Base-by-base conservation (phyloP, 1,140 invertebrate species). In the Drosophila ogumai region DNA sequence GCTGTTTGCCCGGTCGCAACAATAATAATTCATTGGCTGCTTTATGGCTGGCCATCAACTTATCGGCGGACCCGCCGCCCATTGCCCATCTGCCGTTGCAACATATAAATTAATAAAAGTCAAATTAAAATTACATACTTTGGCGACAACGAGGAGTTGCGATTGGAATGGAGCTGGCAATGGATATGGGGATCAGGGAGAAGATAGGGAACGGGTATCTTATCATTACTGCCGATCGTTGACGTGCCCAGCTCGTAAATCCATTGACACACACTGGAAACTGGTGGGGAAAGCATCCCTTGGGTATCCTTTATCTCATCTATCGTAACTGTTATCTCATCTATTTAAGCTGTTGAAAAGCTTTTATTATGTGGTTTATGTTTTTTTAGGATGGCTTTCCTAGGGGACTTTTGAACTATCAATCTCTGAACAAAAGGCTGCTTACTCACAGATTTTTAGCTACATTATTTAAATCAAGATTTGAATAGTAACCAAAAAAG, bases 21-120 rank as follows among this genome's bases (percentile, higher is more conserved):
- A 79, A 90, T 65, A 78, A 90, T 90, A 90, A 84, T 88, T 88
- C 84, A 88, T 88, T 82, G 68, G 72, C 59, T 82, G 72, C 84
- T 87, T 87, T 88, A 88, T 80, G 76, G 80, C 84, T 88, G 76
- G 71, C 76, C 84, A 88, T 88, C 80, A 87, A 88, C 79, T 88
- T 87, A 88, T 87, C 84, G 84, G 79, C 82, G 64, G 60, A 49
- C 75, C 61, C 31, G 40, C 60, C 55, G 12, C 43, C 55, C 50
- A 54, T 36, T 25, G 22, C 41, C 36, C 41, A 75, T 46, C 36
- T 47, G 61, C 54, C 34, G 34, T n/a, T 38, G 25, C 17, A 49
- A 36, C 71, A 79, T 69, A 87, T 87, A 87, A 82, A 87, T 86
- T 79, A 79, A 86, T 86, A 78, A 87, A 87, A 82, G 82, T 86